Conservation (phyloP, 2,797 vertebrate genomes). For the Sebastes aleutianus region DNA sequence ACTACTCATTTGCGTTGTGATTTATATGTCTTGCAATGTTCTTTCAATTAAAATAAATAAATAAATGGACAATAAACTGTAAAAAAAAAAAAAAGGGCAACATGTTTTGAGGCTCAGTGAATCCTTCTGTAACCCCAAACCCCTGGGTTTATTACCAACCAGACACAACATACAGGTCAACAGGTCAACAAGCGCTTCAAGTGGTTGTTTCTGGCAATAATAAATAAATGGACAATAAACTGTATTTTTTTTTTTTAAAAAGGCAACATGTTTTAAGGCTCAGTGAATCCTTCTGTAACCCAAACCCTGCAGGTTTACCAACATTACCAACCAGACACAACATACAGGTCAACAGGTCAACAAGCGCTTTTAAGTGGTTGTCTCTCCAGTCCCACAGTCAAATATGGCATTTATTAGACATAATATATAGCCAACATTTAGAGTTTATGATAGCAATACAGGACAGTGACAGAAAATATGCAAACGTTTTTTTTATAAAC, state of each 20-base stretch:
- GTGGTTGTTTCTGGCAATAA: neutral
- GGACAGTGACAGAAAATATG: neutral
- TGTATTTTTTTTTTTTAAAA: no score
- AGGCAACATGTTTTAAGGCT: no score
- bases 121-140: neutral
- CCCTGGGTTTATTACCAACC: neutral
- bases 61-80: no score
- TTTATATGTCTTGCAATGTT: no score
- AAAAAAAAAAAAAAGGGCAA: no score
- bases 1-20: no score
- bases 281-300: no score
- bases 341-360: conserved; percentile 38
- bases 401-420: no score
- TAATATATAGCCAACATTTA: neutral
- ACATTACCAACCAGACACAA: conserved; percentile 41
- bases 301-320: neutral
- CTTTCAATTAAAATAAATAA: no score
- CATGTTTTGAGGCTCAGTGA: no score
- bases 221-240: no score
- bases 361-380: neutral
- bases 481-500: neutral
- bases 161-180: conserved; percentile 35
- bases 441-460: neutral
- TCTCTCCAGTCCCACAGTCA: neutral
- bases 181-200: conserved; percentile 46